A percentile compares a stretch with the other conserved stretches of the same genome.
Evolutionary conservation across 1,140 invertebrate genomes (phyloP).

Genomic region (Rhagoletis pomonella): DNA sequence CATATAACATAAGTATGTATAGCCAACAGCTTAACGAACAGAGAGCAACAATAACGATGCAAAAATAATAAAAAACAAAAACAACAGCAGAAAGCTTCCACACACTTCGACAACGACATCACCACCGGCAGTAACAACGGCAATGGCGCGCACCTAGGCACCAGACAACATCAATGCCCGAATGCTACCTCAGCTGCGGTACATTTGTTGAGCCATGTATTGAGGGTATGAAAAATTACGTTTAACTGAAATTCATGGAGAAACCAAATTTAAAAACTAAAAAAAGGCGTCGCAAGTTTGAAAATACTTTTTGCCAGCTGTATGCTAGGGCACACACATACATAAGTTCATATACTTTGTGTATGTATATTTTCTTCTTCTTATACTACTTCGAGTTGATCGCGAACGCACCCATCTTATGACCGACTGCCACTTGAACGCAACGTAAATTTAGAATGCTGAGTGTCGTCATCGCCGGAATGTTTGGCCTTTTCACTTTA

Average conservation of each 20-base stretch:
- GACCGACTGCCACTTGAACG: neutral
- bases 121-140: neutral
- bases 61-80: conserved; percentile 36
- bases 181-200: neutral
- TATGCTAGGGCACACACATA: neutral
- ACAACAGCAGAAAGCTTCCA: conserved; percentile 2
- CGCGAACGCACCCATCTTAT: neutral
- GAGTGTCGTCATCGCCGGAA: neutral
- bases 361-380: no score
- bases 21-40: conserved; percentile 28
- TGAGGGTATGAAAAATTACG: neutral
- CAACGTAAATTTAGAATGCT: no score
- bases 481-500: no score
- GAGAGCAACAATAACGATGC: conserved; percentile 28
- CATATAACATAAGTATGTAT: neutral
- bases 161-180: neutral
- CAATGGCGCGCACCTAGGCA: neutral
- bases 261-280: conserved; percentile 11
- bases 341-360: neutral
- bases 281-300: neutral
- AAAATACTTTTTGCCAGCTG: conserved; percentile 15
- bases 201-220: neutral
- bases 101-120: neutral
- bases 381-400: neutral
- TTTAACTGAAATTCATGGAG: neutral